Conservation (phyloP, 2,888 invertebrate species). For the Drosophila anomalata region DNA sequence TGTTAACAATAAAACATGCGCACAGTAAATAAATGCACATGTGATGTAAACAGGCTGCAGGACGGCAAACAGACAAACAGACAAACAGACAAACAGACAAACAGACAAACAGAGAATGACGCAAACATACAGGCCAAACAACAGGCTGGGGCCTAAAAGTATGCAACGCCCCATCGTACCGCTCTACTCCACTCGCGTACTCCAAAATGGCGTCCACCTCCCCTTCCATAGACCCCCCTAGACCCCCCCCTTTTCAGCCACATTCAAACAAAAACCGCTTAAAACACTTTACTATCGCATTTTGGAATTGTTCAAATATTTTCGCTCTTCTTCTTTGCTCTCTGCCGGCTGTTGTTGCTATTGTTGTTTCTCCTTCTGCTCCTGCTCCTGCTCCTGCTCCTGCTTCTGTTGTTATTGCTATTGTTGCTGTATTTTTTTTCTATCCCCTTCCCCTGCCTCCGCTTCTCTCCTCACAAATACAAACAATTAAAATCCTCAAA, state of each 20-base stretch:
- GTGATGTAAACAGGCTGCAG: conserved; percentile 52
- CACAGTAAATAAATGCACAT: conserved; percentile 69
- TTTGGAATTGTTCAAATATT: conserved; percentile 79
- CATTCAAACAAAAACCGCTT: conserved; percentile 78
- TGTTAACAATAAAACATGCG: conserved; percentile 78
- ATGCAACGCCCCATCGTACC: conserved; percentile 44
- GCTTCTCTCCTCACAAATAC: conserved; percentile 50
- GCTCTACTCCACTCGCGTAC: not conserved
- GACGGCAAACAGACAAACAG: conserved; percentile 37
- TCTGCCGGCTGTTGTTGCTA: conserved; percentile 14
- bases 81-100: conserved; percentile 36
- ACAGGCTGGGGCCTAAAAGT: conserved; percentile 63
- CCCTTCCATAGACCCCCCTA: too few species aligned
- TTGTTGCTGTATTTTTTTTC: conserved; percentile 51
- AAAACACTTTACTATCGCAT: conserved; percentile 80
- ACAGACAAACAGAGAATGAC: conserved; percentile 14
- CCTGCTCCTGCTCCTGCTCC: too few species aligned
- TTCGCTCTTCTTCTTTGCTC: conserved; percentile 44
- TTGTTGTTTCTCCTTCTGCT: not conserved
- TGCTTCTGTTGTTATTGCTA: not conserved
- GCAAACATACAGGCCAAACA: conserved; percentile 15
- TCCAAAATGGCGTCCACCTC: not conserved
- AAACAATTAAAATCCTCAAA: conserved; percentile 79
- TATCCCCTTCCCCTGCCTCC: conserved; percentile 7
- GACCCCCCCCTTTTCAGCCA: conserved; percentile 15